phyloP scores from a whole-genome alignment of 2,797 vertebrate genomes.

The Podarcis lilfordi region DNA sequence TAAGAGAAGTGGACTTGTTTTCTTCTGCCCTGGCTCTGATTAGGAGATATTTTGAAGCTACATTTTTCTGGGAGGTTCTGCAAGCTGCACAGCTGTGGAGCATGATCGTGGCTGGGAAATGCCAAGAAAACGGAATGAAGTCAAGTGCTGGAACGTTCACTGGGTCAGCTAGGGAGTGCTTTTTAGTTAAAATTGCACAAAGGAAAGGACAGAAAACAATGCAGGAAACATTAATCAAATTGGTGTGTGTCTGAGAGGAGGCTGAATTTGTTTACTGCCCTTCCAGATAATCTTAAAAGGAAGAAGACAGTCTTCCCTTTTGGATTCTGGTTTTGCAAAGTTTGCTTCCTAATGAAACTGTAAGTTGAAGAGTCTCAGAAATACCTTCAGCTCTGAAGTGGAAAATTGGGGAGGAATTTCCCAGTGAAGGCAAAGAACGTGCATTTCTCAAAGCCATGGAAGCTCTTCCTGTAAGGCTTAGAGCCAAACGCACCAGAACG shows the following conservation, averaged over 20 bases:
- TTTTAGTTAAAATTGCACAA: slow-evolving; percentile 47
- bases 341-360: fast-evolving
- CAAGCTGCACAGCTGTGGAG: slow-evolving; percentile 35
- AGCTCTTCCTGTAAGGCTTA: not conserved
- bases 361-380: not conserved
- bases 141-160: slow-evolving; percentile 37
- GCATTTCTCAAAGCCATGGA: slow-evolving; percentile 6
- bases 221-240: slow-evolving; percentile 26
- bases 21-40: not conserved
- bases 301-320: not conserved
- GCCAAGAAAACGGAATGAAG: slow-evolving; percentile 53
- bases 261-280: not conserved
- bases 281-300: not conserved
- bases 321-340: not conserved
- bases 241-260: not conserved
- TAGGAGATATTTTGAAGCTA: not conserved
- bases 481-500: slow-evolving; percentile 5
- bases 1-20: not conserved
- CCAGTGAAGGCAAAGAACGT: not conserved
- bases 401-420: not conserved
- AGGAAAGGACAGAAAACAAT: slow-evolving; percentile 27
- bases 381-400: not conserved
- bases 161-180: slow-evolving; percentile 43
- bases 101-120: slow-evolving; percentile 15
- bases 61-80: slow-evolving; percentile 16